Percentiles rank a stretch among this genome's conserved stretches.
phyloP scores from a whole-genome alignment of 2,797 vertebrate species.

The Megaceryle alcyon region DNA sequence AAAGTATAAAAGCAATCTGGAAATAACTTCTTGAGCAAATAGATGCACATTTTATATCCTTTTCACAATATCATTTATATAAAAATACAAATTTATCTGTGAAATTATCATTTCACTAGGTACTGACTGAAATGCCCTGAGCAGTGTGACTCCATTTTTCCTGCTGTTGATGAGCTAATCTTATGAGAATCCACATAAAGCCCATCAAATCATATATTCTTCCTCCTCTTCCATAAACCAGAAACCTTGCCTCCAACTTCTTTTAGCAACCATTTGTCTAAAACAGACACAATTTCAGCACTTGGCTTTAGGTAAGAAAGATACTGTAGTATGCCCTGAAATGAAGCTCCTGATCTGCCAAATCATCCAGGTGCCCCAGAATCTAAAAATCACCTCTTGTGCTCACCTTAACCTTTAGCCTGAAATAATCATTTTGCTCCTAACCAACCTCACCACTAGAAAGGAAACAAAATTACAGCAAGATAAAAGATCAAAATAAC shows the following conservation, averaged over 20 bases:
- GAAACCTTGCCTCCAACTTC: not conserved
- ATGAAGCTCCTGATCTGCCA: not conserved
- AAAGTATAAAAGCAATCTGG: not conserved
- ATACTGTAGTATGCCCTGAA: not conserved
- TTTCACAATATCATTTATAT: not conserved
- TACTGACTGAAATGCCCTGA: not conserved
- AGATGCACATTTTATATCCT: not conserved
- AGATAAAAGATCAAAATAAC: constrained; percentile 64
- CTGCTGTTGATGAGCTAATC: not conserved
- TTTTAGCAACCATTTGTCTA: not conserved
- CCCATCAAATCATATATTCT: not conserved
- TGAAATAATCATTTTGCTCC: not conserved
- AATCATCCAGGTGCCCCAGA: not conserved
- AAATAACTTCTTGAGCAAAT: not conserved
- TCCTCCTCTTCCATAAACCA: not conserved
- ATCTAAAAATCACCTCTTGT: not conserved
- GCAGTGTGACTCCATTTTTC: not conserved
- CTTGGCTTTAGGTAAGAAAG: not conserved
- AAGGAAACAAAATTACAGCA: constrained; percentile 29
- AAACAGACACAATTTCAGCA: not conserved
- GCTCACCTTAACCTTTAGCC: not conserved
- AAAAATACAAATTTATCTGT: not conserved
- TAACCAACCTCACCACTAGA: not conserved
- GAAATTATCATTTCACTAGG: not conserved
- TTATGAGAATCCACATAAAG: not conserved